Base-by-base conservation (phyloP, 2,888 invertebrate species). In the Leptura quadrifasciata region DNA sequence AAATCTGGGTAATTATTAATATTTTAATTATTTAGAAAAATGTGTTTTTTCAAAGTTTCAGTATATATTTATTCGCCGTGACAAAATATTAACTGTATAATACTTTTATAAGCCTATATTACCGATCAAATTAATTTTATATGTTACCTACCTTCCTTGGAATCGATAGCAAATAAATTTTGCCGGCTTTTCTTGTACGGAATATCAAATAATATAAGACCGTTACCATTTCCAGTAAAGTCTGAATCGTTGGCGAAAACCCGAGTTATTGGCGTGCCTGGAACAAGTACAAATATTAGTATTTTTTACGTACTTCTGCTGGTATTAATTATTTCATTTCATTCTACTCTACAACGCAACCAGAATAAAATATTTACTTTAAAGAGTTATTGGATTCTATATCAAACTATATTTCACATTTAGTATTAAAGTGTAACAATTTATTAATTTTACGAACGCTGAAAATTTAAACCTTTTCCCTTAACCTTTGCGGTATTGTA, bases 171-270 rank as follows among this genome's bases (percentile, higher is more conserved):
- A 86, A 97, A 96, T 58, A 94, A 88, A 84, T 91, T 92, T 0
- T 92, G 89, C 54, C 92, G 91, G 84, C 93, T 91, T 78, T 92
- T 93, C 78, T 91, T 91, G 76, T 94, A 93, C 0, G 93, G 92
- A 60, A 96, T 90, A 82, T 95, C 94, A 81, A 94, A 97, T 0
- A 96, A 89, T 2, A 97, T 93, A 58, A 96, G 89, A 0, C 96
- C 96, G 85, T 97, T 97, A n/a, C 96, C 96, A 85, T 96, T 96
- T 0, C 95, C 95, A 58, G 93, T 89, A 82, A 95, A 95, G 87
- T 97, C 97, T 15, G 95, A 93, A 88, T 97, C 97, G 80, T 96
- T 96, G 0, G 97, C 97, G 77, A 92, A 93, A 1, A 97, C 93
- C 88, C 93, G 93, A 0, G 94, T 93, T 0, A 97, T 94, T 60